Evolutionary conservation across 2,113 vertebrate species (phyloP), one percentile per base, ranked within the genome.

Genomic region (Calcarius ornatus): DNA sequence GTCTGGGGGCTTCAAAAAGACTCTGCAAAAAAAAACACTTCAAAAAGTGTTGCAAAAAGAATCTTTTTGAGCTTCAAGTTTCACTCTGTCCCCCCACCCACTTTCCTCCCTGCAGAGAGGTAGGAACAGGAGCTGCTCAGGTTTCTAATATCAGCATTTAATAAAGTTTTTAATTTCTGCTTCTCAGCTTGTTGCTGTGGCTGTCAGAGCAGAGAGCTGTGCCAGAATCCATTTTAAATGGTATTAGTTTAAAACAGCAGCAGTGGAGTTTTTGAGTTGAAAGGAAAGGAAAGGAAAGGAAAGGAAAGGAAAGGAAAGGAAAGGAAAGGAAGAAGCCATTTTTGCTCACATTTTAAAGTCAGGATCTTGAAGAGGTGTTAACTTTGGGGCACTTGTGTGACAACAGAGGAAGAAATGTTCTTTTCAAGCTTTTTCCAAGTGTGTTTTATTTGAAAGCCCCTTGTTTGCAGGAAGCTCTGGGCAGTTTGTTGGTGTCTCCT

Each of bases 41-140:
- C 48, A 50, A 50, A 50, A 50, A 27, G 38, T 40, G 28, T 37
- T 90, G 66, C 37, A 60, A 13, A 84, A 81, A 45, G 16, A 30
- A 12, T 40, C 30, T 31, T 54, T 12, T 28, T 2, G 43, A 81
- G 81, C 57, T 69, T 85, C n/a, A 0, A 5, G 7, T 77, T 68
- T 77, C 1, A 0, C 28, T 3, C 50, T 22, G 5, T 75, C 12
- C 28, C 40, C 43, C 31, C 40, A 23, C 24, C 12, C 31, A 0
- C 68, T 21, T 48, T 15, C 35, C 53, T 78, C 19, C 45, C 40
- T 1, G 2, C 47, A 66, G 50, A 64, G 59, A 42, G 37, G 54
- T 15, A 5, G 31, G 31, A 73, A n/a, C 6, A 10, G 78, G 25
- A 86, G 50, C 63, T 77, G 63, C 28, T 76, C n/a, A 17, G 18